Percentiles rank a stretch among this genome's conserved stretches.
These are phyloP conservation scores for Lutjanus erythropterus DNA, from an alignment of 2,113 vertebrate species.

Conservation along the genomic window DNA sequence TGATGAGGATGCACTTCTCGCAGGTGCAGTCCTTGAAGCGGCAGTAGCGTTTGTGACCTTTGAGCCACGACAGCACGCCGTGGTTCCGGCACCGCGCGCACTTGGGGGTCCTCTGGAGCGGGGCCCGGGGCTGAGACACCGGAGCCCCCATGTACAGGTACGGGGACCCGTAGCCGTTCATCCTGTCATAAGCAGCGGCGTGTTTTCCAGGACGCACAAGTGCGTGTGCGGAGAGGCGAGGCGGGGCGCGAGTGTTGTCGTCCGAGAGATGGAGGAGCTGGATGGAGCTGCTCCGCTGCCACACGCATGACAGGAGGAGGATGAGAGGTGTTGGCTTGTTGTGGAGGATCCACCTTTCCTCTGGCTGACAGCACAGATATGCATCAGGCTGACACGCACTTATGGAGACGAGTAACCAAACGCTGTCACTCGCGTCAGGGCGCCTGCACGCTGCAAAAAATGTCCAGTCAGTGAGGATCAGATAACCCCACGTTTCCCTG, in stretches of 20 bases:
- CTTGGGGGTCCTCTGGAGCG: constrained; percentile 95
- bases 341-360: constrained; percentile 72
- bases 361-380: constrained; percentile 72
- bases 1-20: constrained; percentile 98
- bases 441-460: constrained; percentile 45
- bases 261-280: constrained; percentile 33
- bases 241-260: constrained; percentile 24
- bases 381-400: constrained; percentile 79
- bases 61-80: constrained; percentile 96
- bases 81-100: constrained; percentile 97
- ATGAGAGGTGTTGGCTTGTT: constrained; percentile 69
- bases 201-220: constrained; percentile 44
- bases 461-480: constrained; percentile 11
- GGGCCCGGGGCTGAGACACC: constrained; percentile 92
- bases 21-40: constrained; percentile 98
- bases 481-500: constrained; percentile 13
- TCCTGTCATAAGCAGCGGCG: constrained; percentile 68
- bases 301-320: constrained; percentile 68
- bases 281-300: constrained; percentile 66
- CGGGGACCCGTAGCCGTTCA: constrained; percentile 97
- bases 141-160: constrained; percentile 96
- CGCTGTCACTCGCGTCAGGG: constrained; percentile 66
- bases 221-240: constrained; percentile 37
- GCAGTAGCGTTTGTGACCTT: constrained; percentile 97
- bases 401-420: constrained; percentile 77